Evolutionary conservation across 2,113 vertebrate species (phyloP), one percentile per base, ranked within the genome.

Genomic region (Plectropomus leopardus): DNA sequence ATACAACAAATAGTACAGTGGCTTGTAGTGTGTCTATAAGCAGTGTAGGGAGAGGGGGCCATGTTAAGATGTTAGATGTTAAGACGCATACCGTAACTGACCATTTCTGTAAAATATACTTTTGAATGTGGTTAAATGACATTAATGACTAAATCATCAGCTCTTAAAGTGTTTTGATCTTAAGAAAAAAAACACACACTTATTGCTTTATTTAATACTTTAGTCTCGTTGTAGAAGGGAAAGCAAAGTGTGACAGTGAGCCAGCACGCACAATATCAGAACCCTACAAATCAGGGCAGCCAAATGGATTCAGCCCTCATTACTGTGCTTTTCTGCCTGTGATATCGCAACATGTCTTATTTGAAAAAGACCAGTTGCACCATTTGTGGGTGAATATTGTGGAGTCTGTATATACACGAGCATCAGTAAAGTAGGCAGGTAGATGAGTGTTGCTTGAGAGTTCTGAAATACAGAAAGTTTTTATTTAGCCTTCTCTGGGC

Each of bases 171-270:
- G 45, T 51, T 13, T 50, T 5, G 3, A 7, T 23, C 10, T n/a
- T 48, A 3, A 50, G 11, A 50, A 50, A 26, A 8, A 24, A 8
- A n/a, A 51, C 47, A 11, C 2, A 1, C 47, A 23, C 23, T 36
- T 51, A n/a, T 9, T 34, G 26, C 66, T 54, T 0, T n/a, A n/a
- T n/a, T n/a, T n/a, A n/a, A n/a, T n/a, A n/a, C n/a, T n/a, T n/a
- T n/a, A n/a, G n/a, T n/a, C n/a, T n/a, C n/a, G n/a, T n/a, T n/a
- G n/a, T n/a, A n/a, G n/a, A n/a, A n/a, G n/a, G n/a, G n/a, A n/a
- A n/a, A n/a, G n/a, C n/a, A n/a, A n/a, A n/a, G n/a, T 7, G 51
- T 55, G 58, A 66, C 19, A 63, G 15, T 24, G 48, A 54, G 76
- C 21, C 34, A 44, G 19, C 45, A 30, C 57, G 45, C 57, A 63